Evolutionary conservation across 1,140 invertebrate species (phyloP).

Genomic region (Drosophila teissieri): DNA sequence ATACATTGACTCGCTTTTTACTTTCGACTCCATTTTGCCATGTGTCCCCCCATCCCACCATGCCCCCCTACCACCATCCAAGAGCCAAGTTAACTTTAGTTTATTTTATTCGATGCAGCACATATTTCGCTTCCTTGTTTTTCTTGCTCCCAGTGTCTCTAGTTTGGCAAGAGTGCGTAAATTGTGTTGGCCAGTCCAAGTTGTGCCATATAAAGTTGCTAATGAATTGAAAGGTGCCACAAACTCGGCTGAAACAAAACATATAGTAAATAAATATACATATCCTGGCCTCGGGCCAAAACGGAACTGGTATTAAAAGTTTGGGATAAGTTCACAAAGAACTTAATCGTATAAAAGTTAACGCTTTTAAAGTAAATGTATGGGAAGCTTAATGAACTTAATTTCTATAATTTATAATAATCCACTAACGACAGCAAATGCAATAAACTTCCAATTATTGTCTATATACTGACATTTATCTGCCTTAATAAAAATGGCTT

Average conservation of each 20-base stretch:
- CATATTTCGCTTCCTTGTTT: conserved; percentile 48
- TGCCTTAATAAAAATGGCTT: neutral
- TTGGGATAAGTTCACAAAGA: conserved; percentile 17
- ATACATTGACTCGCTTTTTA: conserved; percentile 40
- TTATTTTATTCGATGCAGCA: conserved; percentile 68
- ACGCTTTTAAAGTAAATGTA: neutral
- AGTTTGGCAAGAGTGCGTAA: conserved; percentile 51
- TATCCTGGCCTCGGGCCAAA: conserved; percentile 4
- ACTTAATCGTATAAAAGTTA: conserved; percentile 26
- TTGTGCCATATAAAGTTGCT: conserved; percentile 61
- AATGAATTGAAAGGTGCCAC: conserved; percentile 75
- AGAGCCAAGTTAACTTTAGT: conserved; percentile 51
- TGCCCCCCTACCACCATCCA: too few relatives aligned
- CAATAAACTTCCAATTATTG: neutral
- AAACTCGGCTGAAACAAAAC: conserved; percentile 15
- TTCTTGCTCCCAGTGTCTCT: conserved; percentile 22
- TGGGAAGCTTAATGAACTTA: neutral
- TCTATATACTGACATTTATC: neutral
- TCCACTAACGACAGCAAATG: too few relatives aligned
- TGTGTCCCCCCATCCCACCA: conserved; percentile 3
- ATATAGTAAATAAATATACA: conserved; percentile 10
- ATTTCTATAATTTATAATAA: neutral
- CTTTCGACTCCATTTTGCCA: conserved; percentile 29
- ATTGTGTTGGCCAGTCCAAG: conserved; percentile 47
- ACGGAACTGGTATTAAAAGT: conserved; percentile 42